Evolutionary conservation across 2,888 invertebrate genomes (phyloP), one percentile per base, ranked within the genome.

Genomic region (Poecilobothrus nobilitatus): DNA sequence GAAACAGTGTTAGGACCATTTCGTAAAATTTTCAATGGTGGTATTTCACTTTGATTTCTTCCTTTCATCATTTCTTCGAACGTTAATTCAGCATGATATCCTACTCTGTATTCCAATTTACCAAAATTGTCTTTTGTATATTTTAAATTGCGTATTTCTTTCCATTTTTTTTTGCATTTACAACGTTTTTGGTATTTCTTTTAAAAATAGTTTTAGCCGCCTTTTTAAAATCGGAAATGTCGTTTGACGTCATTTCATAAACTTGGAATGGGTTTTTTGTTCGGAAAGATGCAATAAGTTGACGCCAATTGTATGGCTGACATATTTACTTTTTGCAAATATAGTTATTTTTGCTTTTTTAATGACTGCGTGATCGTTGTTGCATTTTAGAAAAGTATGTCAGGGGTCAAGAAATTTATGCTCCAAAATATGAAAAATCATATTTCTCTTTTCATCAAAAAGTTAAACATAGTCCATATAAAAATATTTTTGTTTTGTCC

Each of bases 111-210:
- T 22, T 21, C 21, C 21, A 63, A 63, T 21, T 20, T 63, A 21
- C 63, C 63, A 63, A 20, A 63, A 63, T 63, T 12, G 1, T 63
- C 63, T 27, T 63, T 63, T 22, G 20, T 4, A 63, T 63, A 63
- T 63, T 63, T 21, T 12, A 63, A 22, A 63, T 21, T 22, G 5
- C 63, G 20, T 63, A 63, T 63, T 22, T 22, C 4, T 3, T 22
- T 63, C 63, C 63, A 63, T 63, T 63, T 63, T 22, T 63, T 63
- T 63, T 21, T 21, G 2, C 63, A 21, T 22, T 63, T 22, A 22
- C 10, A 22, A 21, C 20, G 22, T 63, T 63, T 63, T 21, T 20
- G 20, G 20, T 21, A 12, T 20, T 63, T 63, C 15, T 63, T 21
- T 22, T 22, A 63, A 63, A 63, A 63, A 9, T 10, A 21, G 12